phyloP scores from a whole-genome alignment of 2,113 vertebrate species.

The Thalassarche chlororhynchos region DNA sequence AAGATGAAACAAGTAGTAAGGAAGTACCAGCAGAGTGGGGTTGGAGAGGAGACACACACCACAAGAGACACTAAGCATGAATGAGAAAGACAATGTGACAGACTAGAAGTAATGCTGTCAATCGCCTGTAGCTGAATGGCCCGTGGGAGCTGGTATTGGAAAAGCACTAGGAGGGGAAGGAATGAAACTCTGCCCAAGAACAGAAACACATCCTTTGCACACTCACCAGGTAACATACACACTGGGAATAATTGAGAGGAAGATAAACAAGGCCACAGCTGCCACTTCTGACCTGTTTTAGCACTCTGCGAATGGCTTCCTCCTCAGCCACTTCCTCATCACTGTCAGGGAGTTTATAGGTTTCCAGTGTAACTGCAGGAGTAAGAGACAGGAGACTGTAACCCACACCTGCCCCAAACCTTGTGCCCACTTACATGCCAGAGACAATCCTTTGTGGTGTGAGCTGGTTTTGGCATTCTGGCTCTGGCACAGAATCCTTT shows the following conservation, averaged over 20 bases:
- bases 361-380: constrained; percentile 82
- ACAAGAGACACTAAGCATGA: not conserved
- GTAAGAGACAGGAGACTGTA: not conserved
- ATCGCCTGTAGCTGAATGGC: not conserved
- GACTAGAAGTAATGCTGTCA: not conserved
- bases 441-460: not conserved
- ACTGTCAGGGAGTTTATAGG: constrained; percentile 84
- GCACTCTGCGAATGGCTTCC: constrained; percentile 82
- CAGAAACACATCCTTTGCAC: not conserved
- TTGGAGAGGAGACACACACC: not conserved
- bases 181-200: not conserved
- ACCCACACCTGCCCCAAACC: not conserved
- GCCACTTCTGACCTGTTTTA: constrained; percentile 84
- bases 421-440: not conserved
- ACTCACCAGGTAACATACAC: not conserved
- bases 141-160: not conserved
- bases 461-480: not conserved
- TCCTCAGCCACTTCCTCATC: constrained; percentile 93
- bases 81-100: not conserved
- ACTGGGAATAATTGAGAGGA: not conserved
- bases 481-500: not conserved
- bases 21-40: not conserved
- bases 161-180: not conserved
- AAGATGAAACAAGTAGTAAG: not conserved
- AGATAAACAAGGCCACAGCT: not conserved